phyloP scores from a whole-genome alignment of 2,113 vertebrate species.

The Aspiorhynchus laticeps region DNA sequence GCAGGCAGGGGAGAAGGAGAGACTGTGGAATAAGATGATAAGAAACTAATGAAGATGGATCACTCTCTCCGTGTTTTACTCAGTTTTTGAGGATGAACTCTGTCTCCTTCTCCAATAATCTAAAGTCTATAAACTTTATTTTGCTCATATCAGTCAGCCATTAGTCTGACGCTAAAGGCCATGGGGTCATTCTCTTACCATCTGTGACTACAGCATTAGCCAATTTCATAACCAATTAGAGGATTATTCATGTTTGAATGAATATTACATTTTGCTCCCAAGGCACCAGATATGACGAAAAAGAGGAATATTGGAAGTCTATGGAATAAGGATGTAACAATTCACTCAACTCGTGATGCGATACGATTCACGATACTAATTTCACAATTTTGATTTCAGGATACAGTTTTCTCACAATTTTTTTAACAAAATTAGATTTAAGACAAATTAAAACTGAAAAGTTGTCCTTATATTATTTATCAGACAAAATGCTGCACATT shows the following conservation, averaged over 20 bases:
- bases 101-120: conserved; percentile 25
- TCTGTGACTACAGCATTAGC: background rate
- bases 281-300: background rate
- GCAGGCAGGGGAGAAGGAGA: background rate
- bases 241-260: conserved; percentile 7
- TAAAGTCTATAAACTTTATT: conserved; percentile 44
- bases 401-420: no score
- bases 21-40: background rate
- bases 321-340: background rate
- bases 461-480: no score
- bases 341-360: no score
- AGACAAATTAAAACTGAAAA: no score
- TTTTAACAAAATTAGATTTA: no score
- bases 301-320: background rate
- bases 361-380: no score
- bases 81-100: conserved; percentile 40
- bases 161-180: conserved; percentile 17
- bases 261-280: background rate
- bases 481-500: no score
- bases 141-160: conserved; percentile 28
- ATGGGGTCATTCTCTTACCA: background rate
- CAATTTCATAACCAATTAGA: conserved; percentile 26
- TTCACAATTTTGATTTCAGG: no score
- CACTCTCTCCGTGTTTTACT: conserved; percentile 13
- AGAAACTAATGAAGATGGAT: conserved; percentile 53